A percentile compares a stretch with the other conserved stretches of the same genome.
Conservation (phyloP, 2,113 vertebrate species). For the Machaerirhynchus nigripectus region DNA sequence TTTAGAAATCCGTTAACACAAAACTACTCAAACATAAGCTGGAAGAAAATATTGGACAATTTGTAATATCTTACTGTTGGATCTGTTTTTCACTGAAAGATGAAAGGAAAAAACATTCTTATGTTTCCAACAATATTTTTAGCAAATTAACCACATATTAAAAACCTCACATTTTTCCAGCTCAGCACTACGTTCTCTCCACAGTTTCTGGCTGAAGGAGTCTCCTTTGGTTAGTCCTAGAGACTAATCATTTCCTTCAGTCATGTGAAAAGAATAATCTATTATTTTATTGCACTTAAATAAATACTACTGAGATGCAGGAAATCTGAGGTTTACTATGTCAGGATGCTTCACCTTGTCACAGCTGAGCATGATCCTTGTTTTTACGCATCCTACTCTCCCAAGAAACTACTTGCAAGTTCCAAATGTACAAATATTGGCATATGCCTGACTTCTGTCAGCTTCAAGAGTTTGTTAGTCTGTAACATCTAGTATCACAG, state of each 20-base stretch:
- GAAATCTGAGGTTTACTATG: not conserved
- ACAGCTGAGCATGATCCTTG: not conserved
- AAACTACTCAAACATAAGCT: not conserved
- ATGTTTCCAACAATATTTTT: conserved; percentile 41
- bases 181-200: not conserved
- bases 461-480: not conserved
- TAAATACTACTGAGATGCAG: not conserved
- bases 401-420: not conserved
- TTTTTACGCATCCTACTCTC: not conserved
- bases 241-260: not conserved
- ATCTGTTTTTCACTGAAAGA: conserved; percentile 18
- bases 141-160: conserved; percentile 44
- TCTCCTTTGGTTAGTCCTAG: not conserved
- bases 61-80: not conserved
- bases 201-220: not conserved
- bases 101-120: conserved; percentile 8
- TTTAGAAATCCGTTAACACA: not conserved
- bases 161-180: conserved; percentile 9
- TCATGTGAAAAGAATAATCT: not conserved
- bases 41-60: not conserved
- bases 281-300: not conserved
- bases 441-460: not conserved
- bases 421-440: not conserved
- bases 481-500: not conserved
- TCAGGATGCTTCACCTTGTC: not conserved